A percentile compares a stretch with the other conserved stretches of the same genome.
Conservation (phyloP, 2,113 vertebrate genomes). For the Ptychochromis oligacanthus region DNA sequence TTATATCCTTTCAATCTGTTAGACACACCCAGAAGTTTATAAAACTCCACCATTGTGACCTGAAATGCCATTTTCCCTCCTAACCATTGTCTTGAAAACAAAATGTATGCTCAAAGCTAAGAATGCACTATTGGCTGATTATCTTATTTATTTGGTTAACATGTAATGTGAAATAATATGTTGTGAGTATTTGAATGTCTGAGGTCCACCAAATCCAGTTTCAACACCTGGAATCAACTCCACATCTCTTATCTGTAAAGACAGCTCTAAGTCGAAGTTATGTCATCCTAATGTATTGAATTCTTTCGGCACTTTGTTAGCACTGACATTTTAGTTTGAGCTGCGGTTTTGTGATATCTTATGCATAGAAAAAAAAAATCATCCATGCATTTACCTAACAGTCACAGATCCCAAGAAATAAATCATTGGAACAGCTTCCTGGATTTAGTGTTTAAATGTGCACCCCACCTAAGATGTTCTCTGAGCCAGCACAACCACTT, state of each 20-base stretch:
- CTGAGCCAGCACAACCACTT: background rate
- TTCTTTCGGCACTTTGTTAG: too few species aligned
- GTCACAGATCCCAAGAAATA: background rate
- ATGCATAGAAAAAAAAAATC: too few species aligned
- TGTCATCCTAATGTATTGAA: too few species aligned
- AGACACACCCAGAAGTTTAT: background rate
- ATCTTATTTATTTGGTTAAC: too few species aligned
- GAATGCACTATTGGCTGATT: background rate
- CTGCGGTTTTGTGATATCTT: too few species aligned
- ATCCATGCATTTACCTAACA: background rate
- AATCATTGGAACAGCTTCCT: background rate
- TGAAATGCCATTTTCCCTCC: background rate
- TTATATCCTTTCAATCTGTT: background rate
- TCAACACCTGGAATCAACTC: background rate
- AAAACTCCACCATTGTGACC: background rate
- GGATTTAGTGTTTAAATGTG: background rate
- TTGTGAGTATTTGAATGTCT: background rate
- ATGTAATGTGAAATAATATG: background rate
- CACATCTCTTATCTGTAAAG: background rate
- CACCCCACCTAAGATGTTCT: background rate
- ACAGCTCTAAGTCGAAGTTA: too few species aligned
- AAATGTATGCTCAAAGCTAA: background rate
- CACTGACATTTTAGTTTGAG: too few species aligned
- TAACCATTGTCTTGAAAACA: background rate
- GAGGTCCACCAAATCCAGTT: rapidly evolving